These are phyloP conservation scores for Idaea dimidiata DNA, from an alignment of 2,888 invertebrate genomes.

Conservation along the genomic window DNA sequence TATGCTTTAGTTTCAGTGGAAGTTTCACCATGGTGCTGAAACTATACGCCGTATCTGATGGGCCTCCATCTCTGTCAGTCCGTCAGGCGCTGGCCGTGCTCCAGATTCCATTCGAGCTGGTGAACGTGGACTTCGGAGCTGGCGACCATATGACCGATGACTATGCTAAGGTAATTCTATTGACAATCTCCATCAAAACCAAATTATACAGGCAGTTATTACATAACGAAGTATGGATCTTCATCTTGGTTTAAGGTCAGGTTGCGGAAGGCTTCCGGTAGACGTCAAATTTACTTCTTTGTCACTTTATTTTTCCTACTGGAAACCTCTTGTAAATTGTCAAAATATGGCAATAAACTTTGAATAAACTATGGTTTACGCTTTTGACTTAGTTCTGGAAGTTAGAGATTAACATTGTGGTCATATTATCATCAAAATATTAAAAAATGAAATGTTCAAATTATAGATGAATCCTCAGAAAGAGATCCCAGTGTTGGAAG, in stretches of 20 bases:
- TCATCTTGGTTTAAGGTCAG: too few relatives aligned
- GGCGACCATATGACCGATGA: slow-evolving; percentile 88
- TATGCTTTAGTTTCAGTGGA: slow-evolving; percentile 13
- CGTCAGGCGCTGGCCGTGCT: slow-evolving; percentile 84
- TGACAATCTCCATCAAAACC: slow-evolving; percentile 2
- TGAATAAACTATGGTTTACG: too few relatives aligned
- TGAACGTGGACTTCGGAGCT: slow-evolving; percentile 85
- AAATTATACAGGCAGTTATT: neutral
- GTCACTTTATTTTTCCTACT: too few relatives aligned
- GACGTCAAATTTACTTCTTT: too few relatives aligned
- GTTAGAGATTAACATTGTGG: neutral
- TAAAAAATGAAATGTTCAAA: neutral
- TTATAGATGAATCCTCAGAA: slow-evolving; percentile 88
- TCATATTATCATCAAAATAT: neutral
- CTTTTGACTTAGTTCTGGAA: too few relatives aligned
- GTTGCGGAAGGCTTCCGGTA: too few relatives aligned
- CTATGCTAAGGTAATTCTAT: slow-evolving; percentile 81
- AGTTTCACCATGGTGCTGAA: slow-evolving; percentile 74
- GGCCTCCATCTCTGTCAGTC: slow-evolving; percentile 88
- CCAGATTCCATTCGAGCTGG: slow-evolving; percentile 82
- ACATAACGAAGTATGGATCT: neutral
- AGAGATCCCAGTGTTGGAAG: slow-evolving; percentile 89
- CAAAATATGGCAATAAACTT: too few relatives aligned
- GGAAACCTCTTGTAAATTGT: too few relatives aligned
- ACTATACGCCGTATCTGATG: slow-evolving; percentile 87